phyloP scores from a whole-genome alignment of 1,140 invertebrate species.

The Anthonomus grandis region DNA sequence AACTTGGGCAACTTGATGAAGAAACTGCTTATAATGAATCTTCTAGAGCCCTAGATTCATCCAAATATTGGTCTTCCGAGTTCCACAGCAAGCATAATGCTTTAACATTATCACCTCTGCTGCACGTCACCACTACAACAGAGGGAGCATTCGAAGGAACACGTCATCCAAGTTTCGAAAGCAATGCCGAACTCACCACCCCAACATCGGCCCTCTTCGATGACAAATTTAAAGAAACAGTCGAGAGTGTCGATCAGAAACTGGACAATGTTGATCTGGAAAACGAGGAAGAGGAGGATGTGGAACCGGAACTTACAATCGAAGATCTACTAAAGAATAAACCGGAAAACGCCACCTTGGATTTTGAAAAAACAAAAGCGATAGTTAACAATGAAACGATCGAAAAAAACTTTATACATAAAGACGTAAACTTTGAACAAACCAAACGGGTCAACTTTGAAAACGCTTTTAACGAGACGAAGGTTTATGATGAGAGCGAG shows the following conservation, averaged over 20 bases:
- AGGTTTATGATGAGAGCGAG: conserved; percentile 21
- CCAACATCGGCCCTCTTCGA: conserved; percentile 37
- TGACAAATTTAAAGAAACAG: conserved; percentile 34
- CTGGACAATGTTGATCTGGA: conserved; percentile 23
- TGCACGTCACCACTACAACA: conserved; percentile 29
- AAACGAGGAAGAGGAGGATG: conserved; percentile 7
- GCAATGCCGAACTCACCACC: conserved; percentile 28
- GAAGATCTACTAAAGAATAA: conserved; percentile 10
- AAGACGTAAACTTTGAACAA: conserved; percentile 31
- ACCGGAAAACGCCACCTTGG: conserved; percentile 14
- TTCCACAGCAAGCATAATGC: conserved; percentile 18
- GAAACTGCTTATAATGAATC: background rate
- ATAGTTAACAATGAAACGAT: conserved; percentile 31
- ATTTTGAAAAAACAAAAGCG: conserved; percentile 26
- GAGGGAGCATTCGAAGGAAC: conserved; percentile 13
- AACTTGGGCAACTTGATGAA: conserved; percentile 2
- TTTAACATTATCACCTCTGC: conserved; percentile 28
- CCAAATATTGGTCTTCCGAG: conserved; percentile 4
- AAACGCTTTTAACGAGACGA: conserved; percentile 30
- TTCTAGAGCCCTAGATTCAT: background rate
- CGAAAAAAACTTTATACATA: conserved; percentile 32
- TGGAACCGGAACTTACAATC: conserved; percentile 22
- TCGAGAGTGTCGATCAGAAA: conserved; percentile 35
- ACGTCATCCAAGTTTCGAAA: conserved; percentile 8
- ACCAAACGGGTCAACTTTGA: conserved; percentile 30